A percentile compares a stretch with the other conserved stretches of the same genome.
These are phyloP conservation scores for Cyanistes caeruleus DNA, from an alignment of 2,113 vertebrate species.

Conservation along the genomic window DNA sequence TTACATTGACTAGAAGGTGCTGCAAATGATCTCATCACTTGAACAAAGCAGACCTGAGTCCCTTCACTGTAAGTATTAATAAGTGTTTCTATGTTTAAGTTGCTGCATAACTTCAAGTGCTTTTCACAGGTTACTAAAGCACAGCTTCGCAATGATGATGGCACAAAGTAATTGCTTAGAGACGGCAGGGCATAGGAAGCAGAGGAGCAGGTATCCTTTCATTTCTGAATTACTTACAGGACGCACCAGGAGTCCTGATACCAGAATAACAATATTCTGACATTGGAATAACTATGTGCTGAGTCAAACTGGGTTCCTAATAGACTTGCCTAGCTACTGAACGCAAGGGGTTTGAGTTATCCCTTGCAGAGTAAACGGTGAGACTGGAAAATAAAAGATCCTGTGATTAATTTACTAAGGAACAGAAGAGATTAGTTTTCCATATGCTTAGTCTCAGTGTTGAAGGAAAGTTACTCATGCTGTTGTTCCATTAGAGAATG, in stretches of 20 bases:
- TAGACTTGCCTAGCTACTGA: constrained; percentile 4
- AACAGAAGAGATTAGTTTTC: constrained; percentile 51
- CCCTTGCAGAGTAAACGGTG: neutral
- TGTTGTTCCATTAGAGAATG: constrained; percentile 11
- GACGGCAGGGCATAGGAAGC: constrained; percentile 5
- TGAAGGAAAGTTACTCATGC: constrained; percentile 28
- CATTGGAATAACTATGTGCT: neutral
- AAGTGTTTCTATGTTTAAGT: constrained; percentile 34
- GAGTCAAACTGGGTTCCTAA: constrained; percentile 40
- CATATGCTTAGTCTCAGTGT: constrained; percentile 17
- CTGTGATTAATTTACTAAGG: constrained; percentile 57
- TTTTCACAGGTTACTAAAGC: constrained; percentile 11
- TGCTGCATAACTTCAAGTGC: constrained; percentile 19
- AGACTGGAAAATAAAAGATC: constrained; percentile 42
- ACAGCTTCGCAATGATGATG: constrained; percentile 33
- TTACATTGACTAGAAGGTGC: constrained; percentile 10
- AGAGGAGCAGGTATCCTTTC: constrained; percentile 34
- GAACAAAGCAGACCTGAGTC: neutral
- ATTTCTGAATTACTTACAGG: constrained; percentile 29
- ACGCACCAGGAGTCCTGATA: constrained; percentile 3
- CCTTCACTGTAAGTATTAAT: neutral
- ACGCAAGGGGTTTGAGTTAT: constrained; percentile 36
- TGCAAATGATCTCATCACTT: constrained; percentile 15
- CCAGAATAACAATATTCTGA: constrained; percentile 4
- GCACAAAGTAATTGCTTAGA: constrained; percentile 48